Base-by-base conservation (phyloP, 2,797 vertebrate genomes). In the Rhinichthys osculus region DNA sequence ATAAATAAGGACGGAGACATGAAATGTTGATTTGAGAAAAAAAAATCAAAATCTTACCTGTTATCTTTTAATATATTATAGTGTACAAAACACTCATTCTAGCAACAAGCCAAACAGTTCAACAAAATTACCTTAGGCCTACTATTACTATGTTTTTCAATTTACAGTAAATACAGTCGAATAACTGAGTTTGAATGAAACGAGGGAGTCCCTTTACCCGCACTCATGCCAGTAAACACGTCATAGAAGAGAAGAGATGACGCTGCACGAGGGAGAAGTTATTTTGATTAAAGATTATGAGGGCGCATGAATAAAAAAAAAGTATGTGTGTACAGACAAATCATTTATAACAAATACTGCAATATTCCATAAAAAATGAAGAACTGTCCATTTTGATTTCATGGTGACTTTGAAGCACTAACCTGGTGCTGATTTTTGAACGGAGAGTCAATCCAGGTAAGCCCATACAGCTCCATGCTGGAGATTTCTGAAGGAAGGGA, bases 391-490 rank as follows among this genome's bases (percentile, higher is more conserved):
- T 33, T 66, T 33, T 33, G 14, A 33, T 66, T 33, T 66, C 6
- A 66, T 66, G 14, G 27, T 21, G 59, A 5, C n/a, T 47, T 35
- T 14, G 27, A 78, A 67, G 27, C 14, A 44, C 80, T 90, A 64
- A 94, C 95, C 93, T 93, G 66, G 88, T 85, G 87, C 77, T 93
- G 84, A 90, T 78, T 88, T 91, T 92, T 72, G 93, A 92, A 54
- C 90, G 71, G 77, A 86, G 91, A 14, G 90, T 92, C 84, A 92
- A 77, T 84, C 90, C 92, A 88, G 93, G 91, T 21, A 92, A 87
- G 73, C 90, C 89, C 72, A 88, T 86, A 40, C 90, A 92, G 85
- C 89, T 91, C 93, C 94, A 94, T 82, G 93, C 90, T 85, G 93
- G 93, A 64, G 93, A 90, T 93, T 95, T 78, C 82, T 38, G 83